These are phyloP conservation scores for Sebastes schlegelii DNA, from an alignment of 2,113 vertebrate genomes.

Conservation along the genomic window DNA sequence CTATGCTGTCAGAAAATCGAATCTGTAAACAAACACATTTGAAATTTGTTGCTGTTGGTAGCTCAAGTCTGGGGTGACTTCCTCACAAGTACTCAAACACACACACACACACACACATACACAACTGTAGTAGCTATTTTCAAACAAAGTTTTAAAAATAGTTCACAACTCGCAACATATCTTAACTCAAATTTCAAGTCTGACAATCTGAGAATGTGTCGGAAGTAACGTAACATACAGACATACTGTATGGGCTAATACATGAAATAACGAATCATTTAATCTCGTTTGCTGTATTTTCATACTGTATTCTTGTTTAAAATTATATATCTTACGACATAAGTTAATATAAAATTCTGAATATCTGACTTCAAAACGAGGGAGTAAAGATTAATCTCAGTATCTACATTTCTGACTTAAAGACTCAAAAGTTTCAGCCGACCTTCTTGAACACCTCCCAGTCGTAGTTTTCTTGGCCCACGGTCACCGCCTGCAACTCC, in stretches of 20 bases:
- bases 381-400: not conserved
- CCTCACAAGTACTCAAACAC: no score
- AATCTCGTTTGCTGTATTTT: not conserved
- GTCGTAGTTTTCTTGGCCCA: slow-evolving; percentile 85
- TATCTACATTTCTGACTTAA: not conserved
- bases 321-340: not conserved
- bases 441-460: slow-evolving; percentile 88
- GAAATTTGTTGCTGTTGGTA: not conserved
- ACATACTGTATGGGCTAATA: not conserved
- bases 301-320: not conserved
- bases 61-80: no score
- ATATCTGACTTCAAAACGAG: not conserved
- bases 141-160: not conserved
- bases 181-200: not conserved
- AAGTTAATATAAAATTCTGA: not conserved
- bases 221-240: not conserved
- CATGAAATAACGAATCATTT: not conserved
- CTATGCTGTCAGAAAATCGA: not conserved
- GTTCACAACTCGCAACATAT: not conserved
- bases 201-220: not conserved
- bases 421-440: not conserved
- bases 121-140: not conserved
- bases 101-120: not conserved
- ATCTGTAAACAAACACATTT: not conserved
- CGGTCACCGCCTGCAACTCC: slow-evolving; percentile 83